Evolutionary conservation across 2,113 vertebrate genomes (phyloP).

Genomic region (Emydocephalus ijimae): DNA sequence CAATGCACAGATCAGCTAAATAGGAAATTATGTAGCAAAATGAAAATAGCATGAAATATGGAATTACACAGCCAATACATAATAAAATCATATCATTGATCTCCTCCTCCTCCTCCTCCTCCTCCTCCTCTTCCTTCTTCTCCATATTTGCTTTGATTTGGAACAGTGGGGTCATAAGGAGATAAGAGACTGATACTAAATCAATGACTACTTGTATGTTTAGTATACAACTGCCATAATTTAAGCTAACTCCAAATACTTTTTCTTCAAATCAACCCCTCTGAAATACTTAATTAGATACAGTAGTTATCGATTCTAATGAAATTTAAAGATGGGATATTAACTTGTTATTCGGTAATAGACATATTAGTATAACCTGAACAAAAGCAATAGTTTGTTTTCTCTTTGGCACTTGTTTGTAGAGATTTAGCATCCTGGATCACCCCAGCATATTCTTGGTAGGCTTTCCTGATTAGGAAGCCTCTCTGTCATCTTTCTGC

Average conservation of each 20-base stretch:
- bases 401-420: not conserved
- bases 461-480: not conserved
- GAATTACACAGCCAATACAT: not conserved
- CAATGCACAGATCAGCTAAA: not conserved
- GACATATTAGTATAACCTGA: not conserved
- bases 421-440: not conserved
- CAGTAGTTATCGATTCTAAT: fast-evolving
- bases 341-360: not conserved
- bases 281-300: not conserved
- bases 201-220: not conserved
- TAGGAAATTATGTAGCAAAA: not conserved
- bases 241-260: not conserved
- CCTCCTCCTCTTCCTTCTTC: not conserved
- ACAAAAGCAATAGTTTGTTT: not conserved
- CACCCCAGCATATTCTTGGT: not conserved
- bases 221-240: not conserved
- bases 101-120: not conserved
- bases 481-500: not conserved
- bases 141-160: not conserved
- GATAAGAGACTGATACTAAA: no score
- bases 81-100: no score
- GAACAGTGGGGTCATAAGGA: not conserved
- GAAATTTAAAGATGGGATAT: not conserved
- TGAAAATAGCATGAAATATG: not conserved
- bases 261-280: not conserved